Base-by-base conservation (phyloP, 2,113 vertebrate species). In the Ophthalmolycus amberensis region DNA sequence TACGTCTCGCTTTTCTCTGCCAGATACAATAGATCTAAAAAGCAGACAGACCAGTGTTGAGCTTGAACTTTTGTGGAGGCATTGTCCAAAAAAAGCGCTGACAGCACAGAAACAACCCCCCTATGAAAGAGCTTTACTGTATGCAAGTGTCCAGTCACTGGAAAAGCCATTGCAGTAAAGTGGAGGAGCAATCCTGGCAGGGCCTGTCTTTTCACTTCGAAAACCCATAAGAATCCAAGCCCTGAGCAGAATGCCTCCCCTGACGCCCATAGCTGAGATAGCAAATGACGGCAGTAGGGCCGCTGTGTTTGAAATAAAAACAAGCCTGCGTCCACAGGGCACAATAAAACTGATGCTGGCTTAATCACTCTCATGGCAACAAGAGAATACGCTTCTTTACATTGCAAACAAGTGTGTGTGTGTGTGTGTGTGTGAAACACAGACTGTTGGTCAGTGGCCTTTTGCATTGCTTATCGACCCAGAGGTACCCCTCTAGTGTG, bases 131-230 rank as follows among this genome's bases (percentile, higher is more conserved):
- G 65, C 72, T 71, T 72, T 29, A 83, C 82, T 86, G 79, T 72
- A 72, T 85, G 71, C 75, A 85, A 91, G 87, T 85, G 84, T 84
- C 82, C 71, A 58, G 69, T 83, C 63, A 54, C 90, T 95, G 94
- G 90, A 92, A 94, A 96, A 94, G 85, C 81, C 72, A 91, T 94
- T 72, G 85, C 83, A 84, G 84, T 82, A 83, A 89, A 74, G 79
- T 68, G 72, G 84, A 86, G 84, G 83, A 90, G 89, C 81, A 72
- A 84, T 89, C 71, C 81, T 83, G 66, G 62, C 69, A 78, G 38
- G 67, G 75, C 73, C 92, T 94, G 94, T 85, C 44, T 90, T 94
- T 94, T 90, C 86, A 88, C 91, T 95, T 91, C 90, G 88, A 90
- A 91, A 89, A 88, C 75, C 78, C 75, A 90, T 91, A 92, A 91